Evolutionary conservation across 2,888 invertebrate species (phyloP).

Genomic region (Therioaphis trifolii): DNA sequence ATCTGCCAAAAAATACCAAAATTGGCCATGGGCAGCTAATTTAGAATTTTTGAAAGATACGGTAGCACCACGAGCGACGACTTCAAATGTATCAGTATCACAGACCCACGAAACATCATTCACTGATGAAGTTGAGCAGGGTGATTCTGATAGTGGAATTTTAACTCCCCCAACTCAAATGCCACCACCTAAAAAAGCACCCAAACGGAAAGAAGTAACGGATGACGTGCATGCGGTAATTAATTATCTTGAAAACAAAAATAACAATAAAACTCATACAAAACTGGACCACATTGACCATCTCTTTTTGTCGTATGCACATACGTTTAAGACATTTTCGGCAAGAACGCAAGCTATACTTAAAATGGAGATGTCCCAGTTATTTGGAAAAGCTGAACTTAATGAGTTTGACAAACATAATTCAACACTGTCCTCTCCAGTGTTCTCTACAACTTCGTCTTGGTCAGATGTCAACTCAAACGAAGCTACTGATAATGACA

Average conservation of each 20-base stretch:
- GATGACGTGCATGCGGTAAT: constrained; percentile 15
- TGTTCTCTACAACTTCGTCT: constrained; percentile 36
- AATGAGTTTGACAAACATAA: too few species aligned
- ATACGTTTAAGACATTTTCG: constrained; percentile 45
- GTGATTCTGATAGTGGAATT: background rate
- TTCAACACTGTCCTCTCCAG: background rate
- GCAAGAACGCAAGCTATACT: constrained; percentile 37
- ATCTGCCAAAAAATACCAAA: constrained; percentile 41
- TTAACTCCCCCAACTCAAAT: constrained; percentile 6
- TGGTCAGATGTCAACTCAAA: constrained; percentile 4
- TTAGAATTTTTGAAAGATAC: constrained; percentile 43
- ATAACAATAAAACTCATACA: constrained; percentile 16
- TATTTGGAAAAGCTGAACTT: too few species aligned
- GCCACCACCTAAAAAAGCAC: constrained; percentile 10
- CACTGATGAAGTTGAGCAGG: constrained; percentile 10
- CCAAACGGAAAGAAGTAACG: background rate
- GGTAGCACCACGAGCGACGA: constrained; percentile 10
- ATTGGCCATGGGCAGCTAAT: constrained; percentile 52
- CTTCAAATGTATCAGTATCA: constrained; percentile 37
- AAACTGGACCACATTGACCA: constrained; percentile 33
- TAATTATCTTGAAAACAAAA: background rate
- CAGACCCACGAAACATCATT: background rate
- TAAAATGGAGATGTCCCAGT: constrained; percentile 48
- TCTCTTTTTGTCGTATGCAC: constrained; percentile 34
- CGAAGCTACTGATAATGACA: constrained; percentile 9